Percentiles rank a stretch among this genome's conserved stretches.
Conservation (phyloP, 2,797 vertebrate genomes). For the Alcedo atthis region DNA sequence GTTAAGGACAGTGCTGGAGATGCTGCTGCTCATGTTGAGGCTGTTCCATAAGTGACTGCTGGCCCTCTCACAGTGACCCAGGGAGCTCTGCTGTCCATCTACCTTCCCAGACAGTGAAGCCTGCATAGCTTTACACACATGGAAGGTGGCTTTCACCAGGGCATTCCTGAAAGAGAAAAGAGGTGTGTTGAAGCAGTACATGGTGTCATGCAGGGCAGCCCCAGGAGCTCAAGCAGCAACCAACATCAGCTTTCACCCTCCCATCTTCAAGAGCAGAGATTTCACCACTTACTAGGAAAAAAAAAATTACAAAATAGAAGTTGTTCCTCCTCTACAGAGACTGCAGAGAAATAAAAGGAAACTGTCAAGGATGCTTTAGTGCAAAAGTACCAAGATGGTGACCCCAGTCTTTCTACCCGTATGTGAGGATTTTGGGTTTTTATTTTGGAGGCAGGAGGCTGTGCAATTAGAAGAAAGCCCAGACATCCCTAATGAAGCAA, state of each 20-base stretch:
- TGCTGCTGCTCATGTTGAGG: slow-evolving; percentile 81
- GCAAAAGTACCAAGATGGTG: background rate
- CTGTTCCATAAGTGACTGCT: slow-evolving; percentile 90
- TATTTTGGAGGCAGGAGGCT: background rate
- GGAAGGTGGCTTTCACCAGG: slow-evolving; percentile 88
- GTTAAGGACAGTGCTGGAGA: slow-evolving; percentile 84
- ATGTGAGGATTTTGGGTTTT: background rate
- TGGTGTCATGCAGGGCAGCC: background rate
- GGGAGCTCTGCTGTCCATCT: slow-evolving; percentile 84
- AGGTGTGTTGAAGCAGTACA: background rate
- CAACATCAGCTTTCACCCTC: background rate
- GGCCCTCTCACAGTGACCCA: slow-evolving; percentile 90
- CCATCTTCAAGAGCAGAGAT: background rate
- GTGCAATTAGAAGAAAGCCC: background rate
- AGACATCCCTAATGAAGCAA: background rate
- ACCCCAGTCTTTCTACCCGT: background rate
- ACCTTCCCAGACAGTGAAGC: slow-evolving; percentile 87
- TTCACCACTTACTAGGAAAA: background rate
- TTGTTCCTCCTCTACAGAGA: background rate
- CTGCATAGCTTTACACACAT: slow-evolving; percentile 91
- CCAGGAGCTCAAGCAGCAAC: background rate
- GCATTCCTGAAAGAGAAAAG: slow-evolving; percentile 80
- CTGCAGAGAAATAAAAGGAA: background rate
- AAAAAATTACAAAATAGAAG: background rate
- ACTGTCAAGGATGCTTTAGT: background rate